These are phyloP conservation scores for Amiota mariae DNA, from an alignment of 2,888 invertebrate species.

Conservation along the genomic window DNA sequence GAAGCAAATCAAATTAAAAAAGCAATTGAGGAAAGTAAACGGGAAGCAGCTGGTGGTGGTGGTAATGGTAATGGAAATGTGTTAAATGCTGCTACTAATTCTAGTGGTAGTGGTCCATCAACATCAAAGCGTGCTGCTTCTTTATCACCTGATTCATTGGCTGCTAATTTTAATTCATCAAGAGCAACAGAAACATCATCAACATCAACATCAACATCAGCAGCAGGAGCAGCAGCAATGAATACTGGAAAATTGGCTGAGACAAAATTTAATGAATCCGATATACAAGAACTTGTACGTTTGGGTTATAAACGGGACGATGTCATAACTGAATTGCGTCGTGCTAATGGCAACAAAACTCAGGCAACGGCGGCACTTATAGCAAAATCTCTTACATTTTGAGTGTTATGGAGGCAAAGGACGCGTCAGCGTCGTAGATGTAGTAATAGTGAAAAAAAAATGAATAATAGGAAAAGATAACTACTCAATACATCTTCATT, in stretches of 20 bases:
- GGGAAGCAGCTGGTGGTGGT: conserved; percentile 68
- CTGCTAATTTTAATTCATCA: conserved; percentile 77
- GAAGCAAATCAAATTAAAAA: conserved; percentile 83
- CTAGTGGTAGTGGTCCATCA: conserved; percentile 76
- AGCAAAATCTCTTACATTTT: conserved; percentile 89
- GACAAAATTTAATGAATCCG: conserved; percentile 83
- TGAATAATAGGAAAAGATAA: neutral
- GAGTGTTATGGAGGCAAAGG: conserved; percentile 55
- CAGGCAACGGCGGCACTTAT: conserved; percentile 89
- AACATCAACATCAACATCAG: neutral
- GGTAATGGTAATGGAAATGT: neutral
- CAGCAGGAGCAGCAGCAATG: conserved; percentile 60
- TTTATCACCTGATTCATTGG: neutral
- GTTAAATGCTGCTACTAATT: neutral
- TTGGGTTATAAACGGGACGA: conserved; percentile 87
- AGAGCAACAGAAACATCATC: conserved; percentile 74
- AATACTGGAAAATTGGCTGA: conserved; percentile 68
- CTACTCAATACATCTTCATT: neutral
- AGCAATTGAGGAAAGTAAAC: conserved; percentile 82
- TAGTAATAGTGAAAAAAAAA: neutral
- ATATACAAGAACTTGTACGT: conserved; percentile 83
- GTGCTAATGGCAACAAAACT: conserved; percentile 87
- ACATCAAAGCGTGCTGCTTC: conserved; percentile 74
- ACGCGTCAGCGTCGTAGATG: conserved; percentile 16
- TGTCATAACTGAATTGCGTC: conserved; percentile 84